Base-by-base conservation (phyloP, 92 coral and sea anemone genomes). In the Palythoa grandiflora region DNA sequence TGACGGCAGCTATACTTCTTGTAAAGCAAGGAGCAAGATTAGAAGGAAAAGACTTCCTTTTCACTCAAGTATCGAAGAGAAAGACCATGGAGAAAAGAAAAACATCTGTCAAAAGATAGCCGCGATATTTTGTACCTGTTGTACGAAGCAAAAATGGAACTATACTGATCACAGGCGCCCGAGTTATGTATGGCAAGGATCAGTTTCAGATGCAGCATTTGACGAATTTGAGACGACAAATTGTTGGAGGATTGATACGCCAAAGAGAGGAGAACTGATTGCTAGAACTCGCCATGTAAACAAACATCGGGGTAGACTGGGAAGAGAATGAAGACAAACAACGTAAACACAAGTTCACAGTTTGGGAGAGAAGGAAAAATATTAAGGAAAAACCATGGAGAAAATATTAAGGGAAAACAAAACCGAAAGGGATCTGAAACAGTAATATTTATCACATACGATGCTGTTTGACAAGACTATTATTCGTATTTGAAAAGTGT, bases 241-340 rank as follows among this genome's bases (percentile, higher is more conserved):
- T 19, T 63, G 70, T 63, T 63, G 70, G 70, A 17, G 70, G 20
- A 63, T 63, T 63, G 70, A 63, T 63, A 63, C 70, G 20, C 70
- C 70, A 63, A 63, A 63, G 35, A 63, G 70, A 63, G 70, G 70
- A 63, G 70, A 63, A 2, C 35, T 63, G 28, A 63, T 63, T 63
- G n/a, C 10, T 6, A 63, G 20, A 21, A 7, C 70, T 63, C 28
- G 21, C 20, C 70, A 63, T 63, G 37, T 17, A 63, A 63, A 63
- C 28, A 63, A 63, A 63, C 19, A 63, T 44, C 50, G 50, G 7
- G 50, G 7, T 44, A 44, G 50, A 4, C 50, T 8, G 7, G 48
- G 48, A 44, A 44, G 48, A 44, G 4, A 44, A 44, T 44, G 7
- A 44, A 44, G 50, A 4, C 50, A 8, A 44, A 44, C 50, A 44